Evolutionary conservation across 2,888 invertebrate species (phyloP), one percentile per base, ranked within the genome.

Genomic region (Atethmia centrago): DNA sequence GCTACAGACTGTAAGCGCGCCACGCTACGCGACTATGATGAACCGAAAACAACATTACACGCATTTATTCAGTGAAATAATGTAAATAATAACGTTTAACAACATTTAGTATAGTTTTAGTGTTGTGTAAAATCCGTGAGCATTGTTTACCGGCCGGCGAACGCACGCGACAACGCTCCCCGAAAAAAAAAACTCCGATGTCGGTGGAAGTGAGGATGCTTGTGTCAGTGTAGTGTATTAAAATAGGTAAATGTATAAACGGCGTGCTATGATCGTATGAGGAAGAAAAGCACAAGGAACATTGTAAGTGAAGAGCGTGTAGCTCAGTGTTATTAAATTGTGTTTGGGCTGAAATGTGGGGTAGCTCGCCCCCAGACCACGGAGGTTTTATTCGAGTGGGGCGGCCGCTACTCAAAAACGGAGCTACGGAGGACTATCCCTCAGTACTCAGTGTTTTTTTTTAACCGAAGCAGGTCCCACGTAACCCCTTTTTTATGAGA

Each of bases 101-200:
- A 97, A 97, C 89, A 87, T 88, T 88, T 85, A 84, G 84, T 78
- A 85, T 97, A 97, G 79, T 97, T 97, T 84, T 96, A 97, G 90
- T 91, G 91, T 90, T 89, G 94, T 87, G 97, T 97, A 80, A 97
- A 97, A 80, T 97, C 97, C 85, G 80, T 82, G 86, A 80, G 86
- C 69, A 82, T 88, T 88, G 88, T 88, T 98, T 97, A 81, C 98
- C 98, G 90, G 98, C 98, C 94, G 97, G 95, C 93, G 90, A 92
- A 93, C 93, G 97, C 97, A 91, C 97, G 97, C 91, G 97, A 94
- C 93, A 92, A 92, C 93, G 94, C 93, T 92, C 91, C 90, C 90
- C 92, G 93, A 93, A 94, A 93, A 93, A 91, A 90, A 88, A 92
- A 93, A 91, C 92, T 92, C 92, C 93, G 92, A 95, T 96, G 95